Evolutionary conservation across 2,113 vertebrate genomes (phyloP), one percentile per base, ranked within the genome.

Genomic region (Sturnira hondurensis): DNA sequence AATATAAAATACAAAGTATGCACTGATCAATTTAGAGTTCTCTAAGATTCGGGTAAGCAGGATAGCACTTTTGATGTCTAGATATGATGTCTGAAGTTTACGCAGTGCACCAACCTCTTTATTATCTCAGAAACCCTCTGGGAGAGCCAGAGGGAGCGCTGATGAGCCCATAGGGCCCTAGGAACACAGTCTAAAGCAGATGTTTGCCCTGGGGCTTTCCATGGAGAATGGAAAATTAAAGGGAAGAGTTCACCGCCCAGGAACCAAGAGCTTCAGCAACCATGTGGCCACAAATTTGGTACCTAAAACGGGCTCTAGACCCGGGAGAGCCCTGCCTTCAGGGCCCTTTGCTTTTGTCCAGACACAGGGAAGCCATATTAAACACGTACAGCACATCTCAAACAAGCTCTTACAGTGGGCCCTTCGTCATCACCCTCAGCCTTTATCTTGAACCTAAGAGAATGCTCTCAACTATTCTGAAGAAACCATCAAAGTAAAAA

Each of bases 201-300:
- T 97, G 96, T 96, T 89, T 92, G 82, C 73, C 68, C 88, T 24
- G 22, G 54, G 78, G 70, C 91, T 97, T 97, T 97, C 83, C 96
- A 97, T 80, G 92, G 71, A 97, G 71, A 97, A 89, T 83, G 88
- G 92, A 98, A 94, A 98, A 98, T 98, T 97, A 97, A 98, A 98
- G 96, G 68, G 76, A 80, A 91, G 47, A 86, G 24, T n/a, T 93
- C 67, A 81, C 86, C 65, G 65, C 85, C 73, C 63, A 91, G 73
- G 19, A 22, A 54, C 78, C 85, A 78, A 14, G 1, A 86, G 84
- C 65, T 95, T 87, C 92, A 95, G 96, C 36, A 84, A 97, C 78
- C 41, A 95, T 41, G 89, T 0, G 26, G 84, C 89, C 94, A 96
- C 76, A 97, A 95, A 28, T 8, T 33, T 4, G 68, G 47, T 1